Conservation (phyloP, 2,888 invertebrate species). For the Petrophora chlorosata region DNA sequence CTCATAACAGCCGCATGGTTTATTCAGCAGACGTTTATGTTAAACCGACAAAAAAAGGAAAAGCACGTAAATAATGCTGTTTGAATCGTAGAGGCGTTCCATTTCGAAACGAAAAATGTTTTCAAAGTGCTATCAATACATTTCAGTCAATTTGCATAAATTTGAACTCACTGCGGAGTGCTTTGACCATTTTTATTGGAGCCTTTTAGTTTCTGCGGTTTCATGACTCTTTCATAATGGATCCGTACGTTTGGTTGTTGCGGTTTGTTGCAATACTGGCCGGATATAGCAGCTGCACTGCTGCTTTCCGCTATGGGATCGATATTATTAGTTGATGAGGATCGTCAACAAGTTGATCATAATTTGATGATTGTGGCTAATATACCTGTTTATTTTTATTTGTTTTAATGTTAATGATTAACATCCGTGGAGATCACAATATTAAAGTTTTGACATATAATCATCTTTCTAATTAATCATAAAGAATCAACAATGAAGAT, state of each 20-base stretch:
- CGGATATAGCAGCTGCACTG: background rate
- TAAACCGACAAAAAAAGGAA: background rate
- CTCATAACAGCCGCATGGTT: no score
- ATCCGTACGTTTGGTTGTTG: constrained; percentile 28
- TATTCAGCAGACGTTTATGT: no score
- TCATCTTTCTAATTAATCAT: no score
- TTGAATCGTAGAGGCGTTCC: constrained; percentile 38
- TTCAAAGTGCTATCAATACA: constrained; percentile 69
- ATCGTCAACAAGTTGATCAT: constrained; percentile 2
- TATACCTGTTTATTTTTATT: no score
- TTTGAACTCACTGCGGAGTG: constrained; percentile 62
- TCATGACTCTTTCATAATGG: constrained; percentile 44
- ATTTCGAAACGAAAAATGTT: constrained; percentile 63
- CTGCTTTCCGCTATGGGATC: background rate
- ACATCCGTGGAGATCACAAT: no score
- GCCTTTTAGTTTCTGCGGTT: constrained; percentile 61
- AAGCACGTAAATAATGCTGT: constrained; percentile 10
- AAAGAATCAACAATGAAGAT: background rate
- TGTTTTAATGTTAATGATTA: no score
- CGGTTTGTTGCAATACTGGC: constrained; percentile 26
- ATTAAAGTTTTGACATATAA: no score
- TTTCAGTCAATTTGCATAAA: constrained; percentile 73
- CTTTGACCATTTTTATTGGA: constrained; percentile 65
- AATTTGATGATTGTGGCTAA: no score
- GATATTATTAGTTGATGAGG: background rate